These are phyloP conservation scores for Lathronympha strigana DNA, from an alignment of 2,888 invertebrate species.

Conservation along the genomic window DNA sequence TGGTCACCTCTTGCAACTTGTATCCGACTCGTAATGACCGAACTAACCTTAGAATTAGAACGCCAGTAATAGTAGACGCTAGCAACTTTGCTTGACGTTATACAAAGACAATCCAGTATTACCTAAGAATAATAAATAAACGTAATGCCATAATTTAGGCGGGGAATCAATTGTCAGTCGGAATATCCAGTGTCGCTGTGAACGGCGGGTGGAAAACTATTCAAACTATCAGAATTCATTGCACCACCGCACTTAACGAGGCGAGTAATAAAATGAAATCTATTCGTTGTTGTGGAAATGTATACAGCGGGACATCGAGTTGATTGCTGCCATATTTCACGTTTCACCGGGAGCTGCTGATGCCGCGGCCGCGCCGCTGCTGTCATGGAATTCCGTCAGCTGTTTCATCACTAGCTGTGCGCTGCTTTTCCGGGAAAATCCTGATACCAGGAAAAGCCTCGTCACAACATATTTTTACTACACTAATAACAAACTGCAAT, in stretches of 20 bases:
- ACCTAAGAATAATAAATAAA: slow-evolving; percentile 8
- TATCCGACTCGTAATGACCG: not conserved
- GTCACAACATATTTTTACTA: not conserved
- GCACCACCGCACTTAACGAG: slow-evolving; percentile 54
- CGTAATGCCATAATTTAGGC: slow-evolving; percentile 2
- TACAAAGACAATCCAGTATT: not conserved
- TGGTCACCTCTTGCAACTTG: not conserved
- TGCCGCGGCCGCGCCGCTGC: slow-evolving; percentile 38
- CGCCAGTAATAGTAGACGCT: no score
- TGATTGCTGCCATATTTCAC: slow-evolving; percentile 67
- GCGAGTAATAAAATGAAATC: slow-evolving; percentile 63
- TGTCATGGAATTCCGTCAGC: slow-evolving; percentile 42
- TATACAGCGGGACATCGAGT: slow-evolving; percentile 53
- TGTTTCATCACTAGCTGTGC: slow-evolving; percentile 8
- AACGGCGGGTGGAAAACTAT: slow-evolving; percentile 37
- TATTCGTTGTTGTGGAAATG: slow-evolving; percentile 58
- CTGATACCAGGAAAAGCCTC: not conserved
- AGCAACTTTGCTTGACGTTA: no score
- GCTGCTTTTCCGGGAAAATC: not conserved
- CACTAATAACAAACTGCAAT: not conserved
- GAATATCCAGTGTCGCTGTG: slow-evolving; percentile 28
- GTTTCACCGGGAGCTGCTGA: slow-evolving; percentile 28
- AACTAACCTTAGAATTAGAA: not conserved
- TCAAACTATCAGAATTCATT: slow-evolving; percentile 49
- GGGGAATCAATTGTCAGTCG: slow-evolving; percentile 21